phyloP scores from a whole-genome alignment of 2,888 invertebrate genomes.

The Amphimallon solstitiale region DNA sequence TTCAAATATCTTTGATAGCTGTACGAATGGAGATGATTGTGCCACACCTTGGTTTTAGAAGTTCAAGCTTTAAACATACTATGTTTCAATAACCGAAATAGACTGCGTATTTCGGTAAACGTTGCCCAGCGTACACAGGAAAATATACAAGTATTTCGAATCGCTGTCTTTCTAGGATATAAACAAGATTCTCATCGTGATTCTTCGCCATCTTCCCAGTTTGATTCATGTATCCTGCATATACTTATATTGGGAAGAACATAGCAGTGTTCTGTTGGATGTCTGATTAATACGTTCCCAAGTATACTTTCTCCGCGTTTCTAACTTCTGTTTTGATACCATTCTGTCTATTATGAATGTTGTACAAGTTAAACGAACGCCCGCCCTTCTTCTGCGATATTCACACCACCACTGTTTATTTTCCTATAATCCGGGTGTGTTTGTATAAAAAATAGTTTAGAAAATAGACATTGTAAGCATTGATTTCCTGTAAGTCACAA shows the following conservation, averaged over 20 bases:
- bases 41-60: too few relatives aligned
- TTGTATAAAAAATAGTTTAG: slow-evolving; percentile 30
- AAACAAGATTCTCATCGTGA: slow-evolving; percentile 6
- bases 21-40: too few relatives aligned
- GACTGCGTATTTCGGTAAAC: too few relatives aligned
- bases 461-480: slow-evolving; percentile 28
- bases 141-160: too few relatives aligned
- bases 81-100: too few relatives aligned
- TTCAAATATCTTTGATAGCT: too few relatives aligned
- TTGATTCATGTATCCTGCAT: slow-evolving; percentile 13
- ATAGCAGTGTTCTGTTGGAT: slow-evolving; percentile 13
- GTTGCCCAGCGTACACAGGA: too few relatives aligned
- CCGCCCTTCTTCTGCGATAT: too few relatives aligned
- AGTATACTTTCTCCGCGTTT: neutral
- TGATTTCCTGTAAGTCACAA: slow-evolving; percentile 24
- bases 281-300: slow-evolving; percentile 24
- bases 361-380: neutral
- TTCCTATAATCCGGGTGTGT: slow-evolving; percentile 21
- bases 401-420: slow-evolving; percentile 4
- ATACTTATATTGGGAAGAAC: neutral
- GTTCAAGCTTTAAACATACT: too few relatives aligned
- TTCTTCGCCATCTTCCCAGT: neutral
- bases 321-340: neutral
- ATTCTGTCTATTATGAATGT: neutral
- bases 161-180: neutral